Percentiles rank a stretch among this genome's conserved stretches.
Conservation (phyloP, 1,140 invertebrate species). For the Pseudoatta argentina region DNA sequence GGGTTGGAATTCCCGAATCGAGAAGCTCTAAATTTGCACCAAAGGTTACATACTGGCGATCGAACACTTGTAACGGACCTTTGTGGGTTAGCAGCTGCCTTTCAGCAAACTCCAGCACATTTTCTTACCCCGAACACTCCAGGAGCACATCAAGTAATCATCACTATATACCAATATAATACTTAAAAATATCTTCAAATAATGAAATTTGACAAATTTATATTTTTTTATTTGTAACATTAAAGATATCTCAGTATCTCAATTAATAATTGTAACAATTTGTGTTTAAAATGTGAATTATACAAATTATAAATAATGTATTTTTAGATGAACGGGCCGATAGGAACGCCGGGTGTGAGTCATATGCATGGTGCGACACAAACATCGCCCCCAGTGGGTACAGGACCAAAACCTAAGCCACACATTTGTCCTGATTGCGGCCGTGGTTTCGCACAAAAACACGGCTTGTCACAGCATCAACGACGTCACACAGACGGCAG, state of each 20-base stretch:
- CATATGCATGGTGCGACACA: constrained; percentile 85
- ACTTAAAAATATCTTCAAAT: background rate
- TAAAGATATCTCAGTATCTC: background rate
- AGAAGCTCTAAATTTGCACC: constrained; percentile 92
- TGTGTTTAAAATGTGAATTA: background rate
- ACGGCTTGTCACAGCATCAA: constrained; percentile 92
- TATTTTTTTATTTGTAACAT: background rate
- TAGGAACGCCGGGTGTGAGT: constrained; percentile 82
- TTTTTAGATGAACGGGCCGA: constrained; percentile 84
- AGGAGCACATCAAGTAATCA: constrained; percentile 86
- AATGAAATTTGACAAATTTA: background rate
- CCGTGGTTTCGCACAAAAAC: constrained; percentile 94
- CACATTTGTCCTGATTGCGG: constrained; percentile 94
- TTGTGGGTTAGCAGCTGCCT: constrained; percentile 92
- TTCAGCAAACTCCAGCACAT: constrained; percentile 89
- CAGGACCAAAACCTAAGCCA: constrained; percentile 89
- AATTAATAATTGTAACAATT: background rate
- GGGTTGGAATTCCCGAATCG: constrained; percentile 89
- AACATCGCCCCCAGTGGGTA: constrained; percentile 83
- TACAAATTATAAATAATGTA: constrained; percentile 49
- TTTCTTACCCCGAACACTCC: constrained; percentile 87
- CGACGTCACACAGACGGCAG: constrained; percentile 92
- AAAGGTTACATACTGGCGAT: constrained; percentile 93
- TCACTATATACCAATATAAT: background rate
- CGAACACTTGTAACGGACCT: constrained; percentile 94